A percentile compares a stretch with the other conserved stretches of the same genome.
These are phyloP conservation scores for Cataglyphis albicans DNA, from an alignment of 2,888 invertebrate species.

Conservation along the genomic window DNA sequence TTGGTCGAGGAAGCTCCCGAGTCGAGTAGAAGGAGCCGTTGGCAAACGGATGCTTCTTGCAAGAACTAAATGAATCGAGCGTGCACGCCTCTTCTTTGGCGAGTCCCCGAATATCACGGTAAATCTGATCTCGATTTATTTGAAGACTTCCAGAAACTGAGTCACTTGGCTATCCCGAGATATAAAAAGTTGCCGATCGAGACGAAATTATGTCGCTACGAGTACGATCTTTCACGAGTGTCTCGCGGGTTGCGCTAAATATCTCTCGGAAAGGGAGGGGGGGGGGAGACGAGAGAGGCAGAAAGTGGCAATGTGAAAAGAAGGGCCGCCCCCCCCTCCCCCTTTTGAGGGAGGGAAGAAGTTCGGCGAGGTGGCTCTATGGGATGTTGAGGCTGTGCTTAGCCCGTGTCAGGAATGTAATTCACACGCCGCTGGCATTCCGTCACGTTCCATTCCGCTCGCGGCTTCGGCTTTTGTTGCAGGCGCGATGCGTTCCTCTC, in stretches of 20 bases:
- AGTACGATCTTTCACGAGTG: slow-evolving; percentile 27
- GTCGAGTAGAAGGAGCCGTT: slow-evolving; percentile 8
- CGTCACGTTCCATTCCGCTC: slow-evolving; percentile 79
- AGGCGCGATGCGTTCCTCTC: slow-evolving; percentile 67
- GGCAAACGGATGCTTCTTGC: slow-evolving; percentile 9
- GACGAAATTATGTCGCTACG: slow-evolving; percentile 53
- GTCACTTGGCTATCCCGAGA: slow-evolving; percentile 34
- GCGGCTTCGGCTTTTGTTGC: slow-evolving; percentile 78
- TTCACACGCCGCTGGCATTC: slow-evolving; percentile 84
- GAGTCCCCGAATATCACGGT: slow-evolving; percentile 6
- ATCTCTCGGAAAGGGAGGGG: slow-evolving; percentile 38
- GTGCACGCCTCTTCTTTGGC: slow-evolving; percentile 22
- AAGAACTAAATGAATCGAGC: slow-evolving; percentile 33
- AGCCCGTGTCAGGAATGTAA: slow-evolving; percentile 84
- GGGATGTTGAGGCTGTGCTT: slow-evolving; percentile 80
- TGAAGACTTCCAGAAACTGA: slow-evolving; percentile 44
- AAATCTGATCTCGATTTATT: slow-evolving; percentile 54
- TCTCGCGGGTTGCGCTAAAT: slow-evolving; percentile 48
- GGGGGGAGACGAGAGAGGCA: not conserved
- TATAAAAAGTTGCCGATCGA: slow-evolving; percentile 66
- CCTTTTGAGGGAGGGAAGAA: slow-evolving; percentile 61
- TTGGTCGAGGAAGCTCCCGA: slow-evolving; percentile 11
- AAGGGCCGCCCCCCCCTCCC: not conserved
- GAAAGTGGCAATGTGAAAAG: slow-evolving; percentile 31
- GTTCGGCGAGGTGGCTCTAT: slow-evolving; percentile 76